These are phyloP conservation scores for Chloropsis cyanopogon DNA, from an alignment of 2,113 vertebrate species.

Conservation along the genomic window DNA sequence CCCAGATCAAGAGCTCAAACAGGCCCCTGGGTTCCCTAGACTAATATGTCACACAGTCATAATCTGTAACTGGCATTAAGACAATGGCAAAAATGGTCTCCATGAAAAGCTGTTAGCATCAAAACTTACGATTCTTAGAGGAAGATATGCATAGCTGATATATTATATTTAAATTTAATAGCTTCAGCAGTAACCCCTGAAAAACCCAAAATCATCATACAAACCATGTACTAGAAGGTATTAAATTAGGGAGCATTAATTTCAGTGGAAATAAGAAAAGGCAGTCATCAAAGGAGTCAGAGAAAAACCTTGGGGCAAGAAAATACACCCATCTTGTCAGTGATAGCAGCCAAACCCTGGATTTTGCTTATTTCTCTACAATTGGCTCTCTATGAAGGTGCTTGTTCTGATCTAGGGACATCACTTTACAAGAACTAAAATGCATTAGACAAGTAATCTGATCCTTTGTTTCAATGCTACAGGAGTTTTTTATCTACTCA, in stretches of 20 bases:
- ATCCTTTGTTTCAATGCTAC: neutral
- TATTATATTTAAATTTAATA: neutral
- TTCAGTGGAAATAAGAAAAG: neutral
- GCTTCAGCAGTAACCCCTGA: neutral
- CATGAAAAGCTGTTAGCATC: neutral
- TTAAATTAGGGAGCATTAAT: neutral
- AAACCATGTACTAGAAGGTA: neutral
- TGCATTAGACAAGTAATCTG: neutral
- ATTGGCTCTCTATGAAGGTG: neutral
- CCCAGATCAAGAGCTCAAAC: neutral
- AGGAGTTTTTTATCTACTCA: neutral
- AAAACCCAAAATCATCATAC: neutral
- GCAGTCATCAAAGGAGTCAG: neutral
- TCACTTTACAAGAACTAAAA: neutral
- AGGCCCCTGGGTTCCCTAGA: neutral
- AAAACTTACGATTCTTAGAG: neutral
- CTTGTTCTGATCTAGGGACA: neutral
- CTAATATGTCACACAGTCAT: neutral
- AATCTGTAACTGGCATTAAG: neutral
- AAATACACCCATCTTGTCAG: neutral
- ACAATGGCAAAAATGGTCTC: neutral
- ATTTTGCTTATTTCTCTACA: neutral
- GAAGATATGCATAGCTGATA: neutral
- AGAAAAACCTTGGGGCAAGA: neutral
- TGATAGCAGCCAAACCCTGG: neutral